Conservation (phyloP, 1,140 invertebrate genomes). For the Monomorium pharaonis region DNA sequence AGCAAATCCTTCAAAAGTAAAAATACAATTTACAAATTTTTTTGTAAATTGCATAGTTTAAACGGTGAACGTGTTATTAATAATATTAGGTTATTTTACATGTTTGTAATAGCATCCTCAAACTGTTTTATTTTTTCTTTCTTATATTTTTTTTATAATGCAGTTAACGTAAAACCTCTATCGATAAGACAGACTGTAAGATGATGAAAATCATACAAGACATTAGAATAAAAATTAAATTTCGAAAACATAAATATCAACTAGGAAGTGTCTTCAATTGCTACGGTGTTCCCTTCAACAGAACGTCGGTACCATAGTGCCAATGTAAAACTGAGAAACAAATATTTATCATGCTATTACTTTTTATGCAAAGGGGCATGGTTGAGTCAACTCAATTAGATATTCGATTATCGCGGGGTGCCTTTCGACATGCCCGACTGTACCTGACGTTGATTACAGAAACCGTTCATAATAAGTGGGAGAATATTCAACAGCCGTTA, state of each 20-base stretch:
- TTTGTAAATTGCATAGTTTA: too few species aligned
- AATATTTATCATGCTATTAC: background rate
- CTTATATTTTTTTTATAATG: too few species aligned
- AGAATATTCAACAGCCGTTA: constrained; percentile 69
- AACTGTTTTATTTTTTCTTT: too few species aligned
- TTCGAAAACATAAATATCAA: background rate
- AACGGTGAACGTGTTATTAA: too few species aligned
- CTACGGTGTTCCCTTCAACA: background rate
- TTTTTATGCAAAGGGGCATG: background rate
- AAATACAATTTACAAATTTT: too few species aligned
- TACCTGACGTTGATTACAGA: constrained; percentile 71
- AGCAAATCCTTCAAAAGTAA: too few species aligned
- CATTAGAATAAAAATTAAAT: background rate
- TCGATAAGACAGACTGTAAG: too few species aligned
- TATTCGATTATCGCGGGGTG: constrained; percentile 57
- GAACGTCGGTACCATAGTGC: too few species aligned
- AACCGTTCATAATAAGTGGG: constrained; percentile 71
- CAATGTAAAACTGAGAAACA: background rate
- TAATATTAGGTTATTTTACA: too few species aligned
- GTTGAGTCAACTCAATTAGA: constrained; percentile 53
- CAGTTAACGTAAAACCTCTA: too few species aligned
- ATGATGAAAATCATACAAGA: too few species aligned
- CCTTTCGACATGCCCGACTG: background rate
- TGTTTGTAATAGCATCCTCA: too few species aligned
- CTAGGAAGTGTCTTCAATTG: background rate